Base-by-base conservation (phyloP, 2,888 invertebrate genomes). In the Callyntrura guangdongensis region DNA sequence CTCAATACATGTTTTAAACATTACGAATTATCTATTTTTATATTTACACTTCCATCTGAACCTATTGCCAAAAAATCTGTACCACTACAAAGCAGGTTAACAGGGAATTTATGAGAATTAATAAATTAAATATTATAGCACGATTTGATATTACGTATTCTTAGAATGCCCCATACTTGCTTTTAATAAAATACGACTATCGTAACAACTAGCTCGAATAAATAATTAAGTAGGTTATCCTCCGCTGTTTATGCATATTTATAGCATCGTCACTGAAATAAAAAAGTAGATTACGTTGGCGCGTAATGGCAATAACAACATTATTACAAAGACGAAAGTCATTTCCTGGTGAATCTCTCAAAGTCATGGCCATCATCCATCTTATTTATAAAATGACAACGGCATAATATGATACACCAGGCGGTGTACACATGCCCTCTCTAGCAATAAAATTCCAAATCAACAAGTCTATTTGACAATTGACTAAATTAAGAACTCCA, bases 301-400 rank as follows among this genome's bases (percentile, higher is more conserved):
- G 77, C n/a, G n/a, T 74, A 77, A 17, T 22, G 14, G 9, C 25
- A 56, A 22, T 53, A 25, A 25, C 14, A 53, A 25, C 9, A 56
- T 53, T 22, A 72, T 77, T 53, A 77, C 25, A 53, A 22, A n/a
- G 53, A 25, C 9, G 81, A 81, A 81, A 81, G 81, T 61, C 81
- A 90, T 90, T 90, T 90, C 90, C 90, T 84, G 90, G 90, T 90
- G 90, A 67, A 90, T 90, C 90, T 90, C 86, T 90, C 86, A 90
- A 90, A 90, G 90, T 81, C 90, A 90, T 79, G 90, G 90, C 17
- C 90, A 79, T 88, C 25, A 85, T 85, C 64, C 36, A 64, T 85
- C 85, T 85, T 85, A 53, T 53, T 74, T 45, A 22, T 45, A 56
- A 83, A 67, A 36, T 84, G 69, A 72, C 72, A 56, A 25, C 53